Conservation (phyloP, 2,888 invertebrate genomes). For the Agonum fuliginosum region DNA sequence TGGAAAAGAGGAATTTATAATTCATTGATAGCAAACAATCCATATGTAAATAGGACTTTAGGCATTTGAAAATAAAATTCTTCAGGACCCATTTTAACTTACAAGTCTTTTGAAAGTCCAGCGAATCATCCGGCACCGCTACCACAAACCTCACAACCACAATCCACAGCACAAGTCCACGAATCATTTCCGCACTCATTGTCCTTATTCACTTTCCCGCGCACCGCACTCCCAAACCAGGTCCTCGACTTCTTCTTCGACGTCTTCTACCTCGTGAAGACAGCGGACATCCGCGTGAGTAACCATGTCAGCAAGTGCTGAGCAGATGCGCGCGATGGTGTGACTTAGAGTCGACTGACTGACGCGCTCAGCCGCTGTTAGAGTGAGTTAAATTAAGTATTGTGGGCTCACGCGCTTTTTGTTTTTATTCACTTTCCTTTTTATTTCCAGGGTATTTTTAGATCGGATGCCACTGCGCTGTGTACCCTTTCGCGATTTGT, state of each 20-base stretch:
- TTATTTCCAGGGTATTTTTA: conserved; percentile 35
- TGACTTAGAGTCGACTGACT: conserved; percentile 41
- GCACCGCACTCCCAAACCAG: background rate
- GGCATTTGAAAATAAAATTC: background rate
- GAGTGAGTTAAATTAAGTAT: conserved; percentile 44
- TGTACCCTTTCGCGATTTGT: conserved; percentile 41
- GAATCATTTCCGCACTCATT: conserved; percentile 21
- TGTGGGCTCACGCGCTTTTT: conserved; percentile 23
- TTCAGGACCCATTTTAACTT: background rate
- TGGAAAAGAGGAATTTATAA: too few relatives aligned
- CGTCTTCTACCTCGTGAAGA: too few relatives aligned
- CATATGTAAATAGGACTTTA: too few relatives aligned
- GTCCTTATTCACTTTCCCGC: too few relatives aligned
- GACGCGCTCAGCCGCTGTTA: conserved; percentile 2
- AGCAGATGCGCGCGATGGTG: conserved; percentile 36
- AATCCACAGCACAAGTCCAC: conserved; percentile 13
- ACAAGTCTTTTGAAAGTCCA: conserved; percentile 55
- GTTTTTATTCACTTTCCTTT: conserved; percentile 35
- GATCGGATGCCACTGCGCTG: conserved; percentile 43
- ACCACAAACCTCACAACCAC: conserved; percentile 46
- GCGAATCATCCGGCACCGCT: conserved; percentile 46
- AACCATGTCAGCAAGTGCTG: conserved; percentile 28
- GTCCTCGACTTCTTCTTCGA: too few relatives aligned
- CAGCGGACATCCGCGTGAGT: conserved; percentile 37
- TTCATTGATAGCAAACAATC: too few relatives aligned